Base-by-base conservation (phyloP, 2,888 invertebrate species). In the Trissoscelio sp. region DNA sequence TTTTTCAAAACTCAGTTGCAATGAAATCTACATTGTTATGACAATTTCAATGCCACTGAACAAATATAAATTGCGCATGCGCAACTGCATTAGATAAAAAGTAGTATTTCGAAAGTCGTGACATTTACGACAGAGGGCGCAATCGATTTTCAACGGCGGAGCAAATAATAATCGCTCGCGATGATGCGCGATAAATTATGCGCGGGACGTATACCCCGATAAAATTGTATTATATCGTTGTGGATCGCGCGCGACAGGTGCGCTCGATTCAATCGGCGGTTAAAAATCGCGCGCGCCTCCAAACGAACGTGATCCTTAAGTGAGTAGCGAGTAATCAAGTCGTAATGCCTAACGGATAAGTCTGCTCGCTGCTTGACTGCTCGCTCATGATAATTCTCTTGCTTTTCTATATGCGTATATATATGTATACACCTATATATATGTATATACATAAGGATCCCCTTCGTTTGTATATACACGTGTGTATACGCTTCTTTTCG, bases 281-380 rank as follows among this genome's bases (percentile, higher is more conserved):
- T 72, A 78, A 73, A 78, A 81, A 81, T 78, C 62, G 77, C 60
- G 81, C 79, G 44, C 46, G 53, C 81, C 44, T 67, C 60, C 67
- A 42, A 81, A 73, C 77, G 66, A 78, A 81, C 77, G 81, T 81
- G 81, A 81, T 81, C 73, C 77, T 78, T 69, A 78, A 77, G 81
- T 79, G 77, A 78, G 77, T 34, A 81, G 77, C 78, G 72, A 78
- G 83, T 85, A 85, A 85, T 85, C 83, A 84, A 85, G 86, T 84
- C 85, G 85, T 85, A 85, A 86, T 77, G 81, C 82, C 77, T 83
- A 84, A 85, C 83, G 85, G 81, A 86, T 70, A 83, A 83, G 82
- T 70, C 75, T 82, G 84, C 81, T 86, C 83, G 81, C 80, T 79
- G 80, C 31, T 46, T 46, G 73, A 60, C 73, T 73, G 66, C 67